Evolutionary conservation across 1,140 invertebrate species (phyloP), one percentile per base, ranked within the genome.

Genomic region (Camponotus vicinus): DNA sequence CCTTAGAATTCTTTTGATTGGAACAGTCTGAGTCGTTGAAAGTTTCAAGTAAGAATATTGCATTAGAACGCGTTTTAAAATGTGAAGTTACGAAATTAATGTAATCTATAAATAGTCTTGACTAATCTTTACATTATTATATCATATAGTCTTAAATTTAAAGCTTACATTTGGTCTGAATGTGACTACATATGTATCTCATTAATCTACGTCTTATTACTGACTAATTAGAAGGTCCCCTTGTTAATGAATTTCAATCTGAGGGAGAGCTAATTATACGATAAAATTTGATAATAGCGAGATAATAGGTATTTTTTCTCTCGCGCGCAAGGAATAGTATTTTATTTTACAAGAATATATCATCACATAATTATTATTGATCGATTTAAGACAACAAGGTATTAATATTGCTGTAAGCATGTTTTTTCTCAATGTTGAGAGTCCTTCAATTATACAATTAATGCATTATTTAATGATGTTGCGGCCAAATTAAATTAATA

Each of bases 101-200:
- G 5, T 45, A 71, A 71, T 82, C 27, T 61, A 82, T 61, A 3
- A 73, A 2, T 82, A 75, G 27, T 83, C 40, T 59, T 59, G 18
- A 45, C n/a, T 83, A 52, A 52, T 52, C 49, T 52, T 52, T 52
- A 52, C 5, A 49, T 73, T 18, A 49, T 73, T 73, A 37, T 75
- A 61, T 34, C 11, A n/a, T 11, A 18, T 69, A 69, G 15, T 83
- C 40, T 83, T 75, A 59, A 75, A 34, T 61, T 83, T 83, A 83
- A 83, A 83, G 40, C 79, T 83, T 83, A 83, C 34, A 40, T 61
- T 83, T 83, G 79, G 79, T 83, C 79, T 83, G 69, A 66, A 61
- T 6, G 6, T 75, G 27, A 45, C 79, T 83, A 83, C 55, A 13
- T 57, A 80, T 57, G 1, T 40, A 55, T 69, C 21, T 70, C 42